phyloP scores from a whole-genome alignment of 1,140 invertebrate genomes.

The Aphaenogaster rudis region DNA sequence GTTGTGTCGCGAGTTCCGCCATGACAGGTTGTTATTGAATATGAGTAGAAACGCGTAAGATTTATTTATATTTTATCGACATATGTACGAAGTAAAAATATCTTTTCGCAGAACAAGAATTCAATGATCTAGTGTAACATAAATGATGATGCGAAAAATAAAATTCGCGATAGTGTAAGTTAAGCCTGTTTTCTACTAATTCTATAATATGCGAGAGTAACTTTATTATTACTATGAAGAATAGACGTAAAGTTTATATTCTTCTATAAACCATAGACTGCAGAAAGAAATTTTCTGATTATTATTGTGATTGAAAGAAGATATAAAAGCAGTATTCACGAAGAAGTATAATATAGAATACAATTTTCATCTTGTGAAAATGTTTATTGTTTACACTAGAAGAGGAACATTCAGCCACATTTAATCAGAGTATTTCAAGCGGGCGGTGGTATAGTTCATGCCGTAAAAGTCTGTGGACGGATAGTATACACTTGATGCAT shows the following conservation, averaged over 20 bases:
- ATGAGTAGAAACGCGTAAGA: constrained; percentile 59
- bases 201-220: neutral
- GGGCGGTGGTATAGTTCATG: constrained; percentile 58
- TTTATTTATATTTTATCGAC: constrained; percentile 65
- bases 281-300: constrained; percentile 10
- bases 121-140: neutral
- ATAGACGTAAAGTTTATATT: neutral
- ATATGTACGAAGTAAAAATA: constrained; percentile 29
- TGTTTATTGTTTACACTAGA: constrained; percentile 74
- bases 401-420: constrained; percentile 56
- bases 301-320: constrained; percentile 29
- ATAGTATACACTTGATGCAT: constrained; percentile 77
- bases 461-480: constrained; percentile 75
- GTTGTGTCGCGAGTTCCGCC: constrained; percentile 65
- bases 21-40: constrained; percentile 76
- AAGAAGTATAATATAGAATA: constrained; percentile 62
- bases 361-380: constrained; percentile 72
- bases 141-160: neutral
- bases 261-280: neutral
- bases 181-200: neutral
- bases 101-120: neutral
- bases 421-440: constrained; percentile 74
- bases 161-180: neutral
- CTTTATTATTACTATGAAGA: neutral
- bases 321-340: constrained; percentile 19